Conservation (phyloP, 2,888 invertebrate species). For the Timandra comae region DNA sequence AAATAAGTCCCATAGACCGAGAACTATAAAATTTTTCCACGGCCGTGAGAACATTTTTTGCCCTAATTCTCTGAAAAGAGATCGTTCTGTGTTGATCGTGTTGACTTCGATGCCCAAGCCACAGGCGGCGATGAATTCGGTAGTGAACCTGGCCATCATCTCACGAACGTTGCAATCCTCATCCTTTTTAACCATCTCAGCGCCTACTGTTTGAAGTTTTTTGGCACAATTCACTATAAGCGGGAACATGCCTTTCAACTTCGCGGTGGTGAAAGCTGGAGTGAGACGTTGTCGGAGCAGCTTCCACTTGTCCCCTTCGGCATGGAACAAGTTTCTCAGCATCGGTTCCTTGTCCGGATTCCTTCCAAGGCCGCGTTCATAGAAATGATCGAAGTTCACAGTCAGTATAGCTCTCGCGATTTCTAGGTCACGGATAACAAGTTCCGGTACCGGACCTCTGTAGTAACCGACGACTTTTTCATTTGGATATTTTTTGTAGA, state of each 20-base stretch:
- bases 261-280: conserved; percentile 52
- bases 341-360: conserved; percentile 37
- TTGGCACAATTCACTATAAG: conserved; percentile 48
- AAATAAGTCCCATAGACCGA: conserved; percentile 34
- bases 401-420: conserved; percentile 39
- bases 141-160: conserved; percentile 48
- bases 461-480: conserved; percentile 55
- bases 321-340: conserved; percentile 40
- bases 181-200: conserved; percentile 30
- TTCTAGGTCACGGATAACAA: conserved; percentile 47
- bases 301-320: conserved; percentile 54
- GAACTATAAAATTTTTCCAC: conserved; percentile 17
- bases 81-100: conserved; percentile 40
- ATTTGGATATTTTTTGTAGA: conserved; percentile 44
- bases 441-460: conserved; percentile 41
- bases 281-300: conserved; percentile 51
- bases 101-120: conserved; percentile 48
- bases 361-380: conserved; percentile 39
- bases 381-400: conserved; percentile 44
- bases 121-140: conserved; percentile 49
- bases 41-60: conserved; percentile 31
- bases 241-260: conserved; percentile 57
- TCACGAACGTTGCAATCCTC: conserved; percentile 40
- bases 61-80: conserved; percentile 37
- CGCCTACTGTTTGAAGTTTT: conserved; percentile 36